Conservation (phyloP, 2,797 vertebrate species). For the Tadarida brasiliensis region DNA sequence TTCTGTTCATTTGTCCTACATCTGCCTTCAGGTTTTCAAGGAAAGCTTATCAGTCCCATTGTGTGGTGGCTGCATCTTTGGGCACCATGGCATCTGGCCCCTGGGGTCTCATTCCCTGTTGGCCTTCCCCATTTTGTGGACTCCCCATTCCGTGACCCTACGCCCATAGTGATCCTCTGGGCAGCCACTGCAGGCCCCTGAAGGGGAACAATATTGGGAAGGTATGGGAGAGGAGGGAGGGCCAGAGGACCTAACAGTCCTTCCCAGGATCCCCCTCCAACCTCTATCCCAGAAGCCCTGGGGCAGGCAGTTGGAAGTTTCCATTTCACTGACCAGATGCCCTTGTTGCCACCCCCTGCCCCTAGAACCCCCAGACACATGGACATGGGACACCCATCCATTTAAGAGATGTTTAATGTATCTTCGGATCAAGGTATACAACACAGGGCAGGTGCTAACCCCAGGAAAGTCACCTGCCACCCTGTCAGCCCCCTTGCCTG, state of each 20-base stretch:
- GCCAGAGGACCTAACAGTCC: background rate
- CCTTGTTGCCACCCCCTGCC: background rate
- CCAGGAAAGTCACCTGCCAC: conserved; percentile 56
- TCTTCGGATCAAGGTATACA: conserved; percentile 74
- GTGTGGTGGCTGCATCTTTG: background rate
- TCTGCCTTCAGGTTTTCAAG: background rate
- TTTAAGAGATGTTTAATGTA: conserved; percentile 77
- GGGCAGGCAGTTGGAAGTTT: background rate
- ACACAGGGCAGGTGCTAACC: conserved; percentile 58
- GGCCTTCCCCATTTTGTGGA: background rate
- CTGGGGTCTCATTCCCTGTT: background rate
- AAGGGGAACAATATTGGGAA: background rate
- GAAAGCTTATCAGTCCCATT: background rate
- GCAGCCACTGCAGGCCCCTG: background rate
- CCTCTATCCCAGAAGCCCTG: background rate
- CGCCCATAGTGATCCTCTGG: background rate
- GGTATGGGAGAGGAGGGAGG: background rate
- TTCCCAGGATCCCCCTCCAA: background rate
- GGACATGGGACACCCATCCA: conserved; percentile 55
- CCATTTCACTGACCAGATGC: background rate
- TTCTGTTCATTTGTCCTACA: background rate
- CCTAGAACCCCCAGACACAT: conserved; percentile 28
- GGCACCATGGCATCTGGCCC: conserved; percentile 2
- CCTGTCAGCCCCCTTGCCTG: background rate
- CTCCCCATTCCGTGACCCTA: background rate